Percentiles rank a stretch among this genome's conserved stretches.
These are phyloP conservation scores for Brachypalpus laphriformis DNA, from an alignment of 2,888 invertebrate species.

Conservation along the genomic window DNA sequence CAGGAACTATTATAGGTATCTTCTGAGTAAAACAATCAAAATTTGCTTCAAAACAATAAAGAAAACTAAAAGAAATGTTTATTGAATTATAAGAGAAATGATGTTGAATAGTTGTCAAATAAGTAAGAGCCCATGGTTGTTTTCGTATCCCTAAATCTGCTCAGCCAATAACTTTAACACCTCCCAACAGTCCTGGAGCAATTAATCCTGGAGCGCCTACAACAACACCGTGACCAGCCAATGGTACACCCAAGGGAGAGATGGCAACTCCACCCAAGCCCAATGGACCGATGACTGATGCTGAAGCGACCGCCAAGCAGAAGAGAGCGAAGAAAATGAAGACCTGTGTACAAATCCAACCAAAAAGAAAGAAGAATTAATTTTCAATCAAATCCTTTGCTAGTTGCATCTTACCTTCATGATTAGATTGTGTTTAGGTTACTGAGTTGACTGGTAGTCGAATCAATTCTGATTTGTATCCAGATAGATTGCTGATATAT, in stretches of 20 bases:
- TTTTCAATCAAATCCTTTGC: not conserved
- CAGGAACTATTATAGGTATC: not conserved
- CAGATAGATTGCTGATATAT: constrained; percentile 17
- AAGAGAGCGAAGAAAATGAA: constrained; percentile 73
- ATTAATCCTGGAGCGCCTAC: constrained; percentile 57
- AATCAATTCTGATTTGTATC: constrained; percentile 53
- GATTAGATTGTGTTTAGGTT: constrained; percentile 22
- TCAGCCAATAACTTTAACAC: constrained; percentile 58
- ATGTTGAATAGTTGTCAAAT: constrained; percentile 4
- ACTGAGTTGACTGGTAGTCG: constrained; percentile 63
- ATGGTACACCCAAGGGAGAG: constrained; percentile 50
- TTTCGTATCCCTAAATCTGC: not conserved
- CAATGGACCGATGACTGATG: constrained; percentile 61
- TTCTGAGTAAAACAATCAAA: not conserved
- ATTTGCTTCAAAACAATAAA: constrained; percentile 6
- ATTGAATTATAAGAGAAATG: constrained; percentile 38
- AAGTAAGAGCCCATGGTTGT: not conserved
- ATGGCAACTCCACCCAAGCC: constrained; percentile 59
- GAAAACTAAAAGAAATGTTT: constrained; percentile 21
- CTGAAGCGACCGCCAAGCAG: constrained; percentile 70
- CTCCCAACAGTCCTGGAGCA: constrained; percentile 50
- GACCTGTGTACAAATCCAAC: too few relatives aligned
- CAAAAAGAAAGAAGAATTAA: not conserved
- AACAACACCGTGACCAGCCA: constrained; percentile 55
- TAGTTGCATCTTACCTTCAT: constrained; percentile 53